Evolutionary conservation across 2,888 invertebrate species (phyloP).

Genomic region (Notocelia uddmanniana): DNA sequence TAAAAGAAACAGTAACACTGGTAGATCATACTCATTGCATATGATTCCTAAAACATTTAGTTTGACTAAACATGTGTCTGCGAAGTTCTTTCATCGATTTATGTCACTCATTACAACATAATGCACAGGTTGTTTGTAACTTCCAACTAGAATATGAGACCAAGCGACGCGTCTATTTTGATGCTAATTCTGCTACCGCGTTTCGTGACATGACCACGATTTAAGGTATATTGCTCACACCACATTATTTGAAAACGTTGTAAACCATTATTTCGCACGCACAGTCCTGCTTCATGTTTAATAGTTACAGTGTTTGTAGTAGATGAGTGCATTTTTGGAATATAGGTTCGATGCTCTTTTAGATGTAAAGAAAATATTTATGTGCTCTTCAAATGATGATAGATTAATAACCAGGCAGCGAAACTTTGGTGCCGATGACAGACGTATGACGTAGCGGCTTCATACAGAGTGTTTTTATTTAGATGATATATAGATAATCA

Average conservation of each 20-base stretch:
- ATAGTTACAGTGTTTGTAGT: background rate
- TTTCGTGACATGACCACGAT: conserved; percentile 29
- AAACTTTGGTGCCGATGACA: too few relatives aligned
- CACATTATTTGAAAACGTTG: conserved; percentile 17
- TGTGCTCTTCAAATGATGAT: too few relatives aligned
- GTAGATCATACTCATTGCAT: conserved; percentile 21
- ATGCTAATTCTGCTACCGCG: conserved; percentile 42
- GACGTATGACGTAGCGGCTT: too few relatives aligned
- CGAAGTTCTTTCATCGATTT: conserved; percentile 28
- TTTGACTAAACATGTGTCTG: conserved; percentile 19
- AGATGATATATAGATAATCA: too few relatives aligned
- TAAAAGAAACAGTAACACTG: conserved; percentile 1
- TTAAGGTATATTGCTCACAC: conserved; percentile 13
- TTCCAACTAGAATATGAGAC: conserved; percentile 23
- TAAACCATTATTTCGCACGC: conserved; percentile 4
- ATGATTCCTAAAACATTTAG: background rate
- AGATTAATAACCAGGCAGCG: too few relatives aligned
- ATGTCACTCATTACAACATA: conserved; percentile 36
- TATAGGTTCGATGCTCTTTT: background rate
- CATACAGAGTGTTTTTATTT: too few relatives aligned
- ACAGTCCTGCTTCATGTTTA: background rate
- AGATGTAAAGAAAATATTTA: too few relatives aligned
- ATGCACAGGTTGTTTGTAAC: conserved; percentile 23
- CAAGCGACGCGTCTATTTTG: conserved; percentile 15
- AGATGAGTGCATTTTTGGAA: background rate